Evolutionary conservation across 2,797 vertebrate species (phyloP).

Genomic region (Kryptolebias ocellatus): DNA sequence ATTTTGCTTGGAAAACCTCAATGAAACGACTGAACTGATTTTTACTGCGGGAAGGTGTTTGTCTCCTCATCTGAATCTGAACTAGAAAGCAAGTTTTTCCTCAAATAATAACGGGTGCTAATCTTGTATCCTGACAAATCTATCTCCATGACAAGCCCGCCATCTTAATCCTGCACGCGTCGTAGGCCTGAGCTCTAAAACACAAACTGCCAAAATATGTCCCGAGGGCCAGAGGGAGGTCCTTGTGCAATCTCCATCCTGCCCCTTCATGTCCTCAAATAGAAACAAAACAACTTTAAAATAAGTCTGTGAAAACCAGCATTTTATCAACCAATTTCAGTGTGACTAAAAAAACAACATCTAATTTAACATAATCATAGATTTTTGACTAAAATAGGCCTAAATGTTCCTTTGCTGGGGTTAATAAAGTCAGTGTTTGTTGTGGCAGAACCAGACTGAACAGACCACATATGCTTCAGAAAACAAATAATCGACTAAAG

Average conservation of each 20-base stretch:
- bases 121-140: background rate
- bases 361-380: background rate
- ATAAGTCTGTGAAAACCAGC: too few relatives aligned
- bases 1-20: background rate
- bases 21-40: too few relatives aligned
- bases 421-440: background rate
- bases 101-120: background rate
- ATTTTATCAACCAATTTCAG: background rate
- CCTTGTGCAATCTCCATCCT: too few relatives aligned
- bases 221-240: too few relatives aligned
- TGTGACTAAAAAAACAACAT: background rate
- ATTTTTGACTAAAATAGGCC: background rate
- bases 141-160: background rate
- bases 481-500: too few relatives aligned
- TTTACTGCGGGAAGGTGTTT: too few relatives aligned
- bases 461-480: background rate
- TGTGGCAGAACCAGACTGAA: too few relatives aligned
- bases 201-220: too few relatives aligned
- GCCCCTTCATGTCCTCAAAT: too few relatives aligned
- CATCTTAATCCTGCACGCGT: background rate
- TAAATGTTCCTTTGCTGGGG: background rate
- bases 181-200: background rate
- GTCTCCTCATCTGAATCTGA: background rate
- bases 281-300: too few relatives aligned
- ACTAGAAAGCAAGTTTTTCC: background rate